Evolutionary conservation across 2,113 vertebrate genomes (phyloP).

Genomic region (Coryphaenoides rupestris): DNA sequence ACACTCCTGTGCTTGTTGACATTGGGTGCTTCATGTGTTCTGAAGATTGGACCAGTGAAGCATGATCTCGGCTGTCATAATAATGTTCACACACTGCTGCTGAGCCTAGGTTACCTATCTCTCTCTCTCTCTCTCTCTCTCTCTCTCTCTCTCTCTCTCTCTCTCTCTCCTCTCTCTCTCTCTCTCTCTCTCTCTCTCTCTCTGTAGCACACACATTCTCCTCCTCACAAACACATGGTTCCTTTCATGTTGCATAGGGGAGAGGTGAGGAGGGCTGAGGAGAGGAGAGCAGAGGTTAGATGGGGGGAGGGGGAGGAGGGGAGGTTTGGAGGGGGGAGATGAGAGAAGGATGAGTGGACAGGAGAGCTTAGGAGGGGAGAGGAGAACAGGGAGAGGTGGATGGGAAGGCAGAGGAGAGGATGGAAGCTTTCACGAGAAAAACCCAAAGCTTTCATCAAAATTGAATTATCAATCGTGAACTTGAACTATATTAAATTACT

Average conservation of each 20-base stretch:
- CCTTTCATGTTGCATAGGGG: too few species aligned
- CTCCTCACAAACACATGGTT: too few species aligned
- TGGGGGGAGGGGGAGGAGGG: neutral
- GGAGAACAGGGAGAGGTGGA: neutral
- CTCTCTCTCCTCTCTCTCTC: too few species aligned
- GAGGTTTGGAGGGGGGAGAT: neutral
- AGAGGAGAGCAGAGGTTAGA: neutral
- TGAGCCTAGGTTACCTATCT: slow-evolving; percentile 42
- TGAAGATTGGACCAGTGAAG: slow-evolving; percentile 65
- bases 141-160: neutral
- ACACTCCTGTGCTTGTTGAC: slow-evolving; percentile 38
- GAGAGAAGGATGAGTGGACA: too few species aligned
- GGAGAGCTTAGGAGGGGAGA: neutral
- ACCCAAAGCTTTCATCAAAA: too few species aligned
- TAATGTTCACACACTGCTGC: slow-evolving; percentile 60
- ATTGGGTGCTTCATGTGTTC: slow-evolving; percentile 60
- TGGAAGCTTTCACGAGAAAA: neutral
- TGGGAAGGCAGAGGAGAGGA: neutral
- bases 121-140: slow-evolving; percentile 13
- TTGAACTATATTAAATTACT: too few species aligned
- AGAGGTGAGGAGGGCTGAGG: neutral
- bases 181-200: neutral
- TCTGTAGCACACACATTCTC: neutral
- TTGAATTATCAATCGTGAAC: too few species aligned
- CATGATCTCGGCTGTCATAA: slow-evolving; percentile 67